Evolutionary conservation across 2,888 invertebrate genomes (phyloP).

Genomic region (Bombylius major): DNA sequence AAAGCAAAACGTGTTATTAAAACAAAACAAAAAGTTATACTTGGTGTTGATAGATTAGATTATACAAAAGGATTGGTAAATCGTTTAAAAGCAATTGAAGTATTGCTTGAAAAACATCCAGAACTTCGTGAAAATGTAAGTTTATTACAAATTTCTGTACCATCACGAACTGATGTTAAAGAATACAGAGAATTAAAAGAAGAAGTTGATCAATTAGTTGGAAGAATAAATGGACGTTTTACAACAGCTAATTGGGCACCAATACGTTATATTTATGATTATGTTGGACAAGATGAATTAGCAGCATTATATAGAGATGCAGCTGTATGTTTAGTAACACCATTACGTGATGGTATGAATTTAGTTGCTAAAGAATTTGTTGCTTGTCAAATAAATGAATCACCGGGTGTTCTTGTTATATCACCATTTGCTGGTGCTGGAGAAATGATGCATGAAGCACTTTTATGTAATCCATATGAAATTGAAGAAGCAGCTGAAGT

Average conservation of each 20-base stretch:
- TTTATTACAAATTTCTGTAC: constrained; percentile 77
- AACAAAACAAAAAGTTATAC: constrained; percentile 65
- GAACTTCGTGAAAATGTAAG: constrained; percentile 71
- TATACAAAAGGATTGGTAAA: constrained; percentile 85
- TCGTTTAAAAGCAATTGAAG: constrained; percentile 70
- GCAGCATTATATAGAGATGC: constrained; percentile 80
- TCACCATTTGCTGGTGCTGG: constrained; percentile 88
- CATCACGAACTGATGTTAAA: constrained; percentile 78
- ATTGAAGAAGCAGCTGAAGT: constrained; percentile 77
- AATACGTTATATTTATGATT: constrained; percentile 75
- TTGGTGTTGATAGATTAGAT: constrained; percentile 81
- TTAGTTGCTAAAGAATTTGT: constrained; percentile 87
- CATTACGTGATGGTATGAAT: constrained; percentile 82
- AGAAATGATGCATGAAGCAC: constrained; percentile 87
- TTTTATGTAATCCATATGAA: constrained; percentile 82
- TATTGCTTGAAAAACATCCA: constrained; percentile 66
- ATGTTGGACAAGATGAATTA: constrained; percentile 72
- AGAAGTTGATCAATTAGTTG: constrained; percentile 81
- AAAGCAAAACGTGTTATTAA: constrained; percentile 54
- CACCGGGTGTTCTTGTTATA: constrained; percentile 75
- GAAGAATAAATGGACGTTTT: constrained; percentile 71
- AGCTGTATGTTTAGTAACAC: constrained; percentile 76
- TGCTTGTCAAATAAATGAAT: constrained; percentile 77
- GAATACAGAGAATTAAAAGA: constrained; percentile 84
- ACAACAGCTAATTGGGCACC: constrained; percentile 89